Conservation (phyloP, 2,113 vertebrate species). For the zebrafish (Danio rerio) region DNA sequence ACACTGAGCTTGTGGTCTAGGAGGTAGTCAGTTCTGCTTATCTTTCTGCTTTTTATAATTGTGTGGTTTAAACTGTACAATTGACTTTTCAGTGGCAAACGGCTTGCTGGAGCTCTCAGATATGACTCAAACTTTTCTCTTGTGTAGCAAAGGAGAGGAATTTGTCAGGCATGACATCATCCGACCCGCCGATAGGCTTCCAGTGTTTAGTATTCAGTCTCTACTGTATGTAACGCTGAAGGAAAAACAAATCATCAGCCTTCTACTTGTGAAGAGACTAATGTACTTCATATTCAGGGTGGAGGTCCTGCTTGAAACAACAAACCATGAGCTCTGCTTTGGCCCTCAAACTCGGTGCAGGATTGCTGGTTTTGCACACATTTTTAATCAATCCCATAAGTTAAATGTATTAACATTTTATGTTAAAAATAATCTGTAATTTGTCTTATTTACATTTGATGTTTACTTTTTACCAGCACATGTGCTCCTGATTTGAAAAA, state of each 20-base stretch:
- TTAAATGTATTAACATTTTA: background rate
- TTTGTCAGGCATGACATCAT: constrained; percentile 31
- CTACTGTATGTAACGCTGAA: constrained; percentile 7
- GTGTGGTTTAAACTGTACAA: background rate
- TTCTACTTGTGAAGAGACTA: background rate
- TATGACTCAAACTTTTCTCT: constrained; percentile 31
- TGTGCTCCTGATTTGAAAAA: too few species aligned
- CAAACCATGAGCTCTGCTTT: background rate
- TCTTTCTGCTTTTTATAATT: background rate
- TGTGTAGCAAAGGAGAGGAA: constrained; percentile 25
- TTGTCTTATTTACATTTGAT: too few species aligned
- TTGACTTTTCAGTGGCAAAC: constrained; percentile 9
- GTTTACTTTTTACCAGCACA: too few species aligned
- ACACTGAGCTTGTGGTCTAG: background rate
- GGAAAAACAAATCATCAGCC: constrained; percentile 28
- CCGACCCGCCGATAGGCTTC: constrained; percentile 31
- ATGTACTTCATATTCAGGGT: constrained; percentile 22
- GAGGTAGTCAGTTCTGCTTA: background rate
- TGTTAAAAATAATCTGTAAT: too few species aligned
- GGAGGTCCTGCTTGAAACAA: constrained; percentile 40
- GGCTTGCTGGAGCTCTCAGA: background rate
- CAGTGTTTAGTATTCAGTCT: constrained; percentile 35
- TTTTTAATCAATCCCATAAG: background rate
- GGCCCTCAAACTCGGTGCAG: background rate
- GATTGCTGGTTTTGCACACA: background rate